phyloP scores from a whole-genome alignment of 1,140 invertebrate genomes.

The Adelges cooleyi region DNA sequence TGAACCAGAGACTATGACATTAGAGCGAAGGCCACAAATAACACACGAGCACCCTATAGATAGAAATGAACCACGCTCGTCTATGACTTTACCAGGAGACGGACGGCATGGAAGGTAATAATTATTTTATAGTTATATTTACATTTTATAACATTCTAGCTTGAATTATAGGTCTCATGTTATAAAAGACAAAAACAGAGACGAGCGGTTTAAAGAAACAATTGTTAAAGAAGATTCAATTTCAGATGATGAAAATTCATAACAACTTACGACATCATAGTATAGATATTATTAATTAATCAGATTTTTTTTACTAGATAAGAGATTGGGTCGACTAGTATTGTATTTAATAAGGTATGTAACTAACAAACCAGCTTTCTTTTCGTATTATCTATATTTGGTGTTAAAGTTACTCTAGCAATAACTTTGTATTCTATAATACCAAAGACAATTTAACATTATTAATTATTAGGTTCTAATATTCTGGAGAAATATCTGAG shows the following conservation, averaged over 20 bases:
- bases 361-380: too few species aligned
- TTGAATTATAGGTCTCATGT: background rate
- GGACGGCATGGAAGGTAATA: background rate
- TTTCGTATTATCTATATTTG: too few species aligned
- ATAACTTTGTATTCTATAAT: too few species aligned
- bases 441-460: too few species aligned
- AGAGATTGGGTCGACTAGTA: too few species aligned
- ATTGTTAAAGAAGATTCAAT: slow-evolving; percentile 22
- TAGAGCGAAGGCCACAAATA: slow-evolving; percentile 44
- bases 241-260: slow-evolving; percentile 6
- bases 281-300: too few species aligned
- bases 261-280: too few species aligned
- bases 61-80: slow-evolving; percentile 7
- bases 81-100: slow-evolving; percentile 16
- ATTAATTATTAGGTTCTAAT: too few species aligned
- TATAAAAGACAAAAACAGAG: slow-evolving; percentile 6
- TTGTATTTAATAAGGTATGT: too few species aligned
- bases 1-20: slow-evolving; percentile 56
- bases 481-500: too few species aligned
- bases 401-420: too few species aligned
- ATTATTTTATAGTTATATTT: background rate
- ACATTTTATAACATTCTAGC: background rate
- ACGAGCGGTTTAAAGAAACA: slow-evolving; percentile 10
- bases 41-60: background rate
- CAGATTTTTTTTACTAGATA: too few species aligned